Conservation (phyloP, 2,888 invertebrate species). For the Heliconius sara region DNA sequence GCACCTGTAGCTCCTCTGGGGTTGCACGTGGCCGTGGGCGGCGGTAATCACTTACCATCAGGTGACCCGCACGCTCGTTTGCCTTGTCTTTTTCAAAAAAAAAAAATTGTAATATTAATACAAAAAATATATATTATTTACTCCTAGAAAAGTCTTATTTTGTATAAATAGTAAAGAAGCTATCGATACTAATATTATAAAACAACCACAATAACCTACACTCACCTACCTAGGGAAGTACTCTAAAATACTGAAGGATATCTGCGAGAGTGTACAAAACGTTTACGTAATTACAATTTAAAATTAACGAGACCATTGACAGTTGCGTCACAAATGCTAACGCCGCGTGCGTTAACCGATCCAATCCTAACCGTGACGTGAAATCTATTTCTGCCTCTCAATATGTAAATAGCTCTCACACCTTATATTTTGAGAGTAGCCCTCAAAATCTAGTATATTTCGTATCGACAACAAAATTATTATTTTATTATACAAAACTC, state of each 20-base stretch:
- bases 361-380: slow-evolving; percentile 69
- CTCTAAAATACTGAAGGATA: not conserved
- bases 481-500: slow-evolving; percentile 28
- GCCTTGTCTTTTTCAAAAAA: no score
- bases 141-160: no score
- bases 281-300: not conserved
- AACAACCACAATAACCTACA: no score
- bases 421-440: slow-evolving; percentile 74
- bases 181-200: no score
- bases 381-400: slow-evolving; percentile 71
- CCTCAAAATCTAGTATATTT: slow-evolving; percentile 63
- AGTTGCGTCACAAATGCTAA: slow-evolving; percentile 45
- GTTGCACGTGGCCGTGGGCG: no score
- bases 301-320: slow-evolving; percentile 25
- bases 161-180: no score
- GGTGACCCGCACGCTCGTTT: no score
- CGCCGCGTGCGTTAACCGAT: slow-evolving; percentile 61
- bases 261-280: not conserved
- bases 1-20: no score
- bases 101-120: no score
- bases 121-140: no score
- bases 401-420: slow-evolving; percentile 72
- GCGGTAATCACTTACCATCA: no score
- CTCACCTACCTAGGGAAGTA: no score
- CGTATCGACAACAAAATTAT: slow-evolving; percentile 21